Base-by-base conservation (phyloP, 2,797 vertebrate species). In the Trachops cirrhosus region DNA sequence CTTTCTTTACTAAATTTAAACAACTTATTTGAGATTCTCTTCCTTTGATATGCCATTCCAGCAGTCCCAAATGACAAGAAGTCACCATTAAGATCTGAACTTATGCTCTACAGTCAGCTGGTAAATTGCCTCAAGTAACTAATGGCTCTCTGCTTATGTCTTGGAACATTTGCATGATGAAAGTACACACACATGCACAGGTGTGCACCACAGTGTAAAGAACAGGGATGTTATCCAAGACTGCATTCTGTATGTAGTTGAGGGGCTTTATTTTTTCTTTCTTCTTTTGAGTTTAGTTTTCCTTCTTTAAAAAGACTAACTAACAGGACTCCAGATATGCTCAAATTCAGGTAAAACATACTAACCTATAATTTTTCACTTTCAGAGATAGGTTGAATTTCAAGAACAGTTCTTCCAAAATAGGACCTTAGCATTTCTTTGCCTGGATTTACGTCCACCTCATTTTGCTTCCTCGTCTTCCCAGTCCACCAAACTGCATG, bases 81-180 rank as follows among this genome's bases (percentile, higher is more conserved):
- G 67, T 96, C 93, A 89, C 93, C 83, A 93, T 93, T 80, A 95
- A 86, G 79, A 93, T 91, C 41, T 93, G 83, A 93, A 89, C 48
- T 89, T 95, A 32, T 1, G 22, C 88, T 92, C 74, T 94, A 79
- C 24, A 93, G 71, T 24, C 34, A 46, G 32, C 34, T 92, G 22
- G 48, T 57, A 88, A 95, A 89, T 95, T 86, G 83, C 78, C 39
- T 94, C 39, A 32, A 93, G 80, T 82, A 95, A 89, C 79, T 87
- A 96, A 93, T 74, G 80, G 89, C 73, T 96, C 29, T 92, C 89
- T 87, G 10, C 16, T 52, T 92, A 59, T 59, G 59, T 57, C 44
- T 85, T 48, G 4, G 39, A 54, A 85, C 9, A 85, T 59, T 46
- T 89, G 50, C 64, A 90, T 93, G 90, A 91, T 93, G 50, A 90